A percentile compares a stretch with the other conserved stretches of the same genome.
Evolutionary conservation across 2,113 vertebrate species (phyloP).

Genomic region (Bettongia penicillata): DNA sequence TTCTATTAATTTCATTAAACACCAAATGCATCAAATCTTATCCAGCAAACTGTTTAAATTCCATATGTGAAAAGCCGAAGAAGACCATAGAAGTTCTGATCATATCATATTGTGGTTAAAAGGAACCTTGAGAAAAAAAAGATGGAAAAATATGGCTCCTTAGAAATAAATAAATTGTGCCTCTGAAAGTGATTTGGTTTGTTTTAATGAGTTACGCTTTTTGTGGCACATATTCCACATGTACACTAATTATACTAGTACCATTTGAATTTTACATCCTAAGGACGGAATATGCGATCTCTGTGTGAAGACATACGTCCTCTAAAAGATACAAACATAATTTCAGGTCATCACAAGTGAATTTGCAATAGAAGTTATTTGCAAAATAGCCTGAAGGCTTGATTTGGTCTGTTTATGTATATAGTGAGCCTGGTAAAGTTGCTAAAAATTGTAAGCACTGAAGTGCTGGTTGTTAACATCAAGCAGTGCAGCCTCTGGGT

Average conservation of each 20-base stretch:
- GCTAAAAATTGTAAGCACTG: slow-evolving; percentile 63
- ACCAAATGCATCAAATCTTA: slow-evolving; percentile 23
- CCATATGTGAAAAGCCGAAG: slow-evolving; percentile 67
- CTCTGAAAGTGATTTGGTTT: slow-evolving; percentile 59
- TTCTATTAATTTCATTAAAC: slow-evolving; percentile 56
- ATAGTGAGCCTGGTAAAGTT: slow-evolving; percentile 62
- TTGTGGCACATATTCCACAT: slow-evolving; percentile 66
- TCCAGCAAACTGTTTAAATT: slow-evolving; percentile 56
- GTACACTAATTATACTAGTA: slow-evolving; percentile 65
- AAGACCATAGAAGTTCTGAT: slow-evolving; percentile 51
- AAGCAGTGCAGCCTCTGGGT: slow-evolving; percentile 36
- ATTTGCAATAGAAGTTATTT: slow-evolving; percentile 75
- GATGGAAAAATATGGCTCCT: slow-evolving; percentile 43
- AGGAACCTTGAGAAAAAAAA: slow-evolving; percentile 49
- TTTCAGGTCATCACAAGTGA: slow-evolving; percentile 71
- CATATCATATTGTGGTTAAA: slow-evolving; percentile 52
- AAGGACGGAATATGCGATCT: slow-evolving; percentile 47
- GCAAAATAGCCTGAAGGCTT: slow-evolving; percentile 66
- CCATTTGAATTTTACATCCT: slow-evolving; percentile 49
- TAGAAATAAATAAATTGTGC: slow-evolving; percentile 56
- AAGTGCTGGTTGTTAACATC: slow-evolving; percentile 72
- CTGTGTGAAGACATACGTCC: slow-evolving; percentile 53
- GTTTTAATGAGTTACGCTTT: slow-evolving; percentile 70
- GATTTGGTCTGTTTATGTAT: slow-evolving; percentile 58
- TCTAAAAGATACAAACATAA: slow-evolving; percentile 59